These are phyloP conservation scores for Ditylenchus weischeri DNA, from an alignment of 2,888 invertebrate species.

Conservation along the genomic window DNA sequence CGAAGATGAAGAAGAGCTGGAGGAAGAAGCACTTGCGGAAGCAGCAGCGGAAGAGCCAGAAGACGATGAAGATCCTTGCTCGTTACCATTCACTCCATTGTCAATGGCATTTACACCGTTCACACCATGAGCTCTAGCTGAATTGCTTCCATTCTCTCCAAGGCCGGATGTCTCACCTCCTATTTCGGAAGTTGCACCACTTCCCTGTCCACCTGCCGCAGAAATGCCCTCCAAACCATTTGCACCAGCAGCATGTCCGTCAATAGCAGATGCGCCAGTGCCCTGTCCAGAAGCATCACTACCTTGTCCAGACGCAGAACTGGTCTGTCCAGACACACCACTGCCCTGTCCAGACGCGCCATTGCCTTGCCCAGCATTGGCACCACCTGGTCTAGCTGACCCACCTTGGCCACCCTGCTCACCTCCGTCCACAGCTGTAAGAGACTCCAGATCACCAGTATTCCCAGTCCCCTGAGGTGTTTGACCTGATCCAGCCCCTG, in stretches of 20 bases:
- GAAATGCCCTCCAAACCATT: too few relatives aligned
- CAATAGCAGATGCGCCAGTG: constrained; percentile 7
- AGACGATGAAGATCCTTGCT: not conserved
- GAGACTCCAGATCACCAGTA: not conserved
- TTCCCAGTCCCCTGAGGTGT: not conserved
- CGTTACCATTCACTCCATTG: not conserved
- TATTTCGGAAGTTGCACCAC: not conserved
- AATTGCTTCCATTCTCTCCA: not conserved
- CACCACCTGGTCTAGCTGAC: constrained; percentile 4
- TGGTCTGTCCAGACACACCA: not conserved
- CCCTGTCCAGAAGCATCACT: not conserved
- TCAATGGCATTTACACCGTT: constrained; percentile 10
- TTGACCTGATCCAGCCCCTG: not conserved
- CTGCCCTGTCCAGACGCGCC: not conserved
- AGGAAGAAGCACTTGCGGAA: constrained; percentile 1
- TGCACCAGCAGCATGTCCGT: constrained; percentile 20
- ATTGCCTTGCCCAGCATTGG: not conserved
- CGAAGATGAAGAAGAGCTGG: constrained; percentile 32
- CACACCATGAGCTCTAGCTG: constrained; percentile 16
- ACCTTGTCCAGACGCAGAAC: not conserved
- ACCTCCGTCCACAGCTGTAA: not conserved
- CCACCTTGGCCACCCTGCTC: not conserved
- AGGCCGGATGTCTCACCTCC: not conserved
- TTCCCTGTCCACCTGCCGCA: not conserved
- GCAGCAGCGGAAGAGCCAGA: constrained; percentile 14